Evolutionary conservation across 2,888 invertebrate genomes (phyloP).

Genomic region (Patella ulyssiponensis): DNA sequence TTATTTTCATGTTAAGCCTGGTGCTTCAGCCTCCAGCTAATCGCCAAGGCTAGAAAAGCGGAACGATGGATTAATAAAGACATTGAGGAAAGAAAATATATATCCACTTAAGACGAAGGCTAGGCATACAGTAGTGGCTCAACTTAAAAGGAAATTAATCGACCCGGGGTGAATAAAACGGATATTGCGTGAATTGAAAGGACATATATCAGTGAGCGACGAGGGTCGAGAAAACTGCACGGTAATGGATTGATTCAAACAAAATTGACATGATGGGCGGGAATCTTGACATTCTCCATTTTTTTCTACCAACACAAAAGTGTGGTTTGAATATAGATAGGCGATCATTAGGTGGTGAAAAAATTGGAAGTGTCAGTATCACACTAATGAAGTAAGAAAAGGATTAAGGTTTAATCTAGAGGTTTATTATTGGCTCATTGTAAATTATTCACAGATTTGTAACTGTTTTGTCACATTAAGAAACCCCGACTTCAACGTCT

Average conservation of each 20-base stretch:
- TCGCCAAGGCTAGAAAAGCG: background rate
- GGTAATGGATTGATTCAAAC: conserved; percentile 12
- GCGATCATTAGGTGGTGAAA: background rate
- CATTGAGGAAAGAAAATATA: conserved; percentile 8
- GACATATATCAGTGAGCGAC: conserved; percentile 11
- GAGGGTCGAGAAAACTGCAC: background rate
- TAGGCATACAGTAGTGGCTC: background rate
- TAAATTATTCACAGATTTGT: no score
- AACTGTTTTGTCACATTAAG: no score
- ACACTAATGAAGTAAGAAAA: no score
- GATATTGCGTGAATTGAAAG: conserved; percentile 7
- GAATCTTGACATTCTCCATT: background rate
- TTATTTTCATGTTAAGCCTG: no score
- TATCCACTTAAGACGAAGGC: conserved; percentile 11
- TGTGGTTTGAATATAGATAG: conserved; percentile 9
- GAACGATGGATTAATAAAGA: background rate
- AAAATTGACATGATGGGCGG: conserved; percentile 10
- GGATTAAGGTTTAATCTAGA: no score
- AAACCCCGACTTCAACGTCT: no score
- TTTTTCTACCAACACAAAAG: conserved; percentile 3
- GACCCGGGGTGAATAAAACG: conserved; percentile 6
- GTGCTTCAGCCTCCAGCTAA: background rate
- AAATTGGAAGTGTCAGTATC: no score
- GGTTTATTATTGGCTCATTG: no score
- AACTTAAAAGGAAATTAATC: conserved; percentile 12